Conservation (phyloP, 1,140 invertebrate genomes). For the Drosophila grimshawi region DNA sequence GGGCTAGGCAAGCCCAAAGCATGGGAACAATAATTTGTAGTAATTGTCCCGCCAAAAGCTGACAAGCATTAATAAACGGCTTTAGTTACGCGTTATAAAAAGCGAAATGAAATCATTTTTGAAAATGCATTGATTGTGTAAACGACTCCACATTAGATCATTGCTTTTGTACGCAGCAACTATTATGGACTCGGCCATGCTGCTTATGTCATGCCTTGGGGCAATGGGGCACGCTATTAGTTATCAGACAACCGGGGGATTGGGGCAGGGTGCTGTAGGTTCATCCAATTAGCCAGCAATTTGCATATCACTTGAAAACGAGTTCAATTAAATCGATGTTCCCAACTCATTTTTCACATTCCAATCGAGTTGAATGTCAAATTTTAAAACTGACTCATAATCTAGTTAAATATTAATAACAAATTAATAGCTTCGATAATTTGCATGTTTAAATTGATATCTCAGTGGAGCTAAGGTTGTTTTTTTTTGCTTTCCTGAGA, state of each 20-base stretch:
- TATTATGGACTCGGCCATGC: constrained; percentile 62
- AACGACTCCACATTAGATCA: constrained; percentile 63
- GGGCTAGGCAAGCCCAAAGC: constrained; percentile 1
- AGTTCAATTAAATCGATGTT: constrained; percentile 69
- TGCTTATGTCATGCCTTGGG: neutral
- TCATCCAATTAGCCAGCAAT: constrained; percentile 41
- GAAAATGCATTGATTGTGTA: constrained; percentile 70
- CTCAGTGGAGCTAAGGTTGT: too few relatives aligned
- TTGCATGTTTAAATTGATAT: too few relatives aligned
- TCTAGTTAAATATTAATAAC: constrained; percentile 2
- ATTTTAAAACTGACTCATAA: neutral
- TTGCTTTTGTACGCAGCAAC: constrained; percentile 11
- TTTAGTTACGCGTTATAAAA: constrained; percentile 36
- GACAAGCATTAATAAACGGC: constrained; percentile 48
- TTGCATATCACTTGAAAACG: constrained; percentile 72
- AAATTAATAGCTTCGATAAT: neutral
- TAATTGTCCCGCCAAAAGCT: constrained; percentile 49
- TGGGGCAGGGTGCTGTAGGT: too few relatives aligned
- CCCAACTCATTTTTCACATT: constrained; percentile 30
- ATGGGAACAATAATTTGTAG: constrained; percentile 58
- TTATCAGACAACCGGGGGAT: constrained; percentile 21
- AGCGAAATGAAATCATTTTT: constrained; percentile 69
- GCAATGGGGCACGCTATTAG: constrained; percentile 5
- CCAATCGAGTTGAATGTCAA: neutral
- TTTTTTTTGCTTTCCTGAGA: too few relatives aligned